phyloP scores from a whole-genome alignment of 2,113 vertebrate genomes.

The Caranx ignobilis region DNA sequence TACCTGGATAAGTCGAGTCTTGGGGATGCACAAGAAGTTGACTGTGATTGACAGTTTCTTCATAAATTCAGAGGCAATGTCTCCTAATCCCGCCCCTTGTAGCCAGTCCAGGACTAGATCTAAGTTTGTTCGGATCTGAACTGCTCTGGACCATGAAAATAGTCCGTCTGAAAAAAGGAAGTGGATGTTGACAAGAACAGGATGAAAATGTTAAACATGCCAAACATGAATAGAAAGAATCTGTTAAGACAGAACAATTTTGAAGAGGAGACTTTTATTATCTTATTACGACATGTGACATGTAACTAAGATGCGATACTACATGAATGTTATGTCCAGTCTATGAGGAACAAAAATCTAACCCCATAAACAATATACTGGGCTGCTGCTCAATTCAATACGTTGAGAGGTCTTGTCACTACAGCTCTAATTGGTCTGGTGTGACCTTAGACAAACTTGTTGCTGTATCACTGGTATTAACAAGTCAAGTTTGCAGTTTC shows the following conservation, averaged over 20 bases:
- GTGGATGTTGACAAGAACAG: not conserved
- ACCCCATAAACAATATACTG: not conserved
- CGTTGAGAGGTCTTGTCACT: not conserved
- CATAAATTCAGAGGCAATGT: slow-evolving; percentile 93
- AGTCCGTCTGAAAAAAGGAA: slow-evolving; percentile 78
- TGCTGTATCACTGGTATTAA: not conserved
- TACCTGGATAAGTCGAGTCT: slow-evolving; percentile 93
- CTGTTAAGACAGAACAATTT: not conserved
- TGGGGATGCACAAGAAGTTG: slow-evolving; percentile 92
- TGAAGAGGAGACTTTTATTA: not conserved
- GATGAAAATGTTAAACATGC: not conserved
- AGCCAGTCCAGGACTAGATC: slow-evolving; percentile 94
- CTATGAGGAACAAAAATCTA: not conserved
- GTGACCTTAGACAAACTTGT: not conserved
- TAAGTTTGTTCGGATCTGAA: slow-evolving; percentile 93
- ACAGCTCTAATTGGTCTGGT: not conserved
- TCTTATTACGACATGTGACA: not conserved
- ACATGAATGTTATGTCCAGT: too few relatives aligned
- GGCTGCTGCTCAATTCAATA: not conserved
- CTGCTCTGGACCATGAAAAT: slow-evolving; percentile 93
- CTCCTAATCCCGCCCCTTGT: slow-evolving; percentile 91
- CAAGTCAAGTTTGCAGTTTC: not conserved
- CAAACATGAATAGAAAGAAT: not conserved
- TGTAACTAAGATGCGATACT: not conserved
- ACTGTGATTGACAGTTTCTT: slow-evolving; percentile 92